Percentiles rank a stretch among this genome's conserved stretches.
Evolutionary conservation across 53 echinoderm and acorn worm genomes (phyloP).

Genomic region (Antedon mediterranea): DNA sequence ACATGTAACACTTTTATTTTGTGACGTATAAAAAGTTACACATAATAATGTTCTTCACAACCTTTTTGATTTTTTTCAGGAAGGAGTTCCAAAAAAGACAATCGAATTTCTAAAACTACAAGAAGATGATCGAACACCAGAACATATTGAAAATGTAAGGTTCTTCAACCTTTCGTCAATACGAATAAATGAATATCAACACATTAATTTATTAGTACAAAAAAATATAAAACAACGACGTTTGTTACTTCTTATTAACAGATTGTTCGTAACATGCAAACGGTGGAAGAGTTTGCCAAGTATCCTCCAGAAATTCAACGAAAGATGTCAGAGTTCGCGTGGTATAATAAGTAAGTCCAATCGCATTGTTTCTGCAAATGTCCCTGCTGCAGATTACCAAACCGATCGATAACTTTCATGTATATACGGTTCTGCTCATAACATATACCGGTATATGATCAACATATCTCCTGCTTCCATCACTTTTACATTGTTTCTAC

Average conservation of each 20-base stretch:
- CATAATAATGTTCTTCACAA: too few species aligned
- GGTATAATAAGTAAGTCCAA: conserved; percentile 73
- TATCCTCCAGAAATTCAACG: conserved; percentile 88
- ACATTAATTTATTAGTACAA: too few species aligned
- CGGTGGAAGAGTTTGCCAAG: conserved; percentile 86
- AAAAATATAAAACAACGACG: not conserved
- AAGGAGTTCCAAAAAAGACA: conserved; percentile 75
- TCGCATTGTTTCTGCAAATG: not conserved
- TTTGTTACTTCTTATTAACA: conserved; percentile 1
- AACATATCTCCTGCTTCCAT: too few species aligned
- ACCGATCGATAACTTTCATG: too few species aligned
- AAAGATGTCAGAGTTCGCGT: conserved; percentile 74
- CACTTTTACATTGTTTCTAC: too few species aligned
- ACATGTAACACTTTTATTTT: too few species aligned
- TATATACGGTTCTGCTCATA: too few species aligned
- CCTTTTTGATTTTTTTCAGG: conserved; percentile 24
- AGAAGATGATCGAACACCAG: conserved; percentile 55
- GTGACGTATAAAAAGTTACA: too few species aligned
- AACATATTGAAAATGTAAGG: conserved; percentile 88
- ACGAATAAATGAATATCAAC: not conserved
- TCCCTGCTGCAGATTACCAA: too few species aligned
- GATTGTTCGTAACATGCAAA: conserved; percentile 92
- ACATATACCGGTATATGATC: too few species aligned
- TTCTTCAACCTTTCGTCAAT: too few species aligned
- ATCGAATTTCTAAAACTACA: conserved; percentile 52